Conservation (phyloP, 2,888 invertebrate genomes). For the Altica lythri region DNA sequence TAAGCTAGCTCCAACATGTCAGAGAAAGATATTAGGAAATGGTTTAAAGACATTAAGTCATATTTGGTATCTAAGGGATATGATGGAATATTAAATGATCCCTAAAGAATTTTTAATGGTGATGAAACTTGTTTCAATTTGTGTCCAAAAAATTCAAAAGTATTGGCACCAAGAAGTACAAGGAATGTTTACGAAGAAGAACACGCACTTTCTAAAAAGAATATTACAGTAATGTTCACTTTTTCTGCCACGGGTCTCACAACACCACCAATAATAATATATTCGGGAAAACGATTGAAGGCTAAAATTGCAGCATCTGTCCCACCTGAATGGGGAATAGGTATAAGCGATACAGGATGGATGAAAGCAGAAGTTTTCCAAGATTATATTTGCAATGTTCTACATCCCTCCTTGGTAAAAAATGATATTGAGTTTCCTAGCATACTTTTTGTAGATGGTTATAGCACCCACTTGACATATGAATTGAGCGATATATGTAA, state of each 20-base stretch:
- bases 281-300: conserved; percentile 44
- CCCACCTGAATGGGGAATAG: conserved; percentile 28
- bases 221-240: conserved; percentile 51
- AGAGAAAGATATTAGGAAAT: conserved; percentile 3
- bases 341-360: conserved; percentile 26
- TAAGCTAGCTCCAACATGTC: conserved; percentile 7
- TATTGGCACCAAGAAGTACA: conserved; percentile 21
- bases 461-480: no score
- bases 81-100: conserved; percentile 27
- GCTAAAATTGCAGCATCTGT: conserved; percentile 41
- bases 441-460: conserved; percentile 26
- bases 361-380: conserved; percentile 30
- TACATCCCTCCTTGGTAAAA: conserved; percentile 17
- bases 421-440: conserved; percentile 17
- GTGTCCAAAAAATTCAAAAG: conserved; percentile 22
- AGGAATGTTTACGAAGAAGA: conserved; percentile 39
- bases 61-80: conserved; percentile 9
- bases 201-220: conserved; percentile 45
- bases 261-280: conserved; percentile 50
- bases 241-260: conserved; percentile 48
- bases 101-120: conserved; percentile 36
- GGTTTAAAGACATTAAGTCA: conserved; percentile 30
- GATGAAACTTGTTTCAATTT: conserved; percentile 24
- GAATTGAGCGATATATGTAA: conserved; percentile 28
- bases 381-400: conserved; percentile 23